phyloP scores from a whole-genome alignment of 2,797 vertebrate genomes.

The Bradypodion ventrale region DNA sequence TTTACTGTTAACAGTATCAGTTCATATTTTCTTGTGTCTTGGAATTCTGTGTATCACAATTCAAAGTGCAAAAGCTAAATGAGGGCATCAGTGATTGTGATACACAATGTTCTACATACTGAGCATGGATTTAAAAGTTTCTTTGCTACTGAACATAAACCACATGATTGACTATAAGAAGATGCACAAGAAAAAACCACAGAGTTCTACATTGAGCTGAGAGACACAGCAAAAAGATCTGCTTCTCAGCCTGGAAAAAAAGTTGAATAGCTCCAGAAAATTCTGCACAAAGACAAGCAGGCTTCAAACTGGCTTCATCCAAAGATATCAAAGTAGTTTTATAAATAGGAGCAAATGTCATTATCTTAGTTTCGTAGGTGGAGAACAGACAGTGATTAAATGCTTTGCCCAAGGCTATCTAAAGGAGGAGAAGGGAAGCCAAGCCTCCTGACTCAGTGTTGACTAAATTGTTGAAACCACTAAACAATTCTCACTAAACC shows the following conservation, averaged over 20 bases:
- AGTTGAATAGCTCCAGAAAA: conserved; percentile 34
- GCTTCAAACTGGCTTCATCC: conserved; percentile 42
- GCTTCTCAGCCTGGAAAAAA: conserved; percentile 39
- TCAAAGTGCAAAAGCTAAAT: conserved; percentile 22
- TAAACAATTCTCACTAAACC: background rate
- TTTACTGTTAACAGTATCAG: rapidly evolving
- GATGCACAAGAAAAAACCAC: conserved; percentile 63
- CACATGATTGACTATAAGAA: conserved; percentile 51
- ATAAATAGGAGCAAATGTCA: conserved; percentile 35
- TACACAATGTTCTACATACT: conserved; percentile 45
- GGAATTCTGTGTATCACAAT: rapidly evolving
- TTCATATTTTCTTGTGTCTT: background rate
- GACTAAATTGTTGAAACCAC: background rate
- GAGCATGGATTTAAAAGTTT: conserved; percentile 41
- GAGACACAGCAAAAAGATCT: conserved; percentile 48
- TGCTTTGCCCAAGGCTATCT: conserved; percentile 38
- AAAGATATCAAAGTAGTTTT: conserved; percentile 37
- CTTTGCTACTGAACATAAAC: conserved; percentile 47
- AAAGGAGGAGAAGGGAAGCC: conserved; percentile 15
- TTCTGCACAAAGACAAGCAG: conserved; percentile 54
- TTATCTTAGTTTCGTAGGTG: conserved; percentile 44
- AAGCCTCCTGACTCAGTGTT: background rate
- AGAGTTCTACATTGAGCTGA: conserved; percentile 56
- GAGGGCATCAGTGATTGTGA: conserved; percentile 17
- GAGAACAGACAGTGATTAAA: conserved; percentile 36